Base-by-base conservation (phyloP, 2,888 invertebrate genomes). In the Agonopterix arenella region DNA sequence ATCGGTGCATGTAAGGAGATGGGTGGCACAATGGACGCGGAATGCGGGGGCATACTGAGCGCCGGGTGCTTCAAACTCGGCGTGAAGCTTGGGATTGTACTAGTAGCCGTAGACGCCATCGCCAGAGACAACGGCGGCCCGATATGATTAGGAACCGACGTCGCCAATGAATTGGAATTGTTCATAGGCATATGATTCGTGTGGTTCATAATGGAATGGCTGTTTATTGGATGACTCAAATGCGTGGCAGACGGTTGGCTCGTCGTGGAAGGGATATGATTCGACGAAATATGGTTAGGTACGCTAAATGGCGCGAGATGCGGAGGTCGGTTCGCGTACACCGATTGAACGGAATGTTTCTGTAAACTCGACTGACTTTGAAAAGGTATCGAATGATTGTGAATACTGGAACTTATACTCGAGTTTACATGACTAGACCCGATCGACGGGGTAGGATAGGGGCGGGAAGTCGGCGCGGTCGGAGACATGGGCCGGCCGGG, bases 391-490 rank as follows among this genome's bases (percentile, higher is more conserved):
- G 84, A 68, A 66, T 83, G 86, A 65, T 73, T 72, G 71, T 83
- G 85, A 76, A 84, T 76, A 78, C 80, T 79, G 73, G 86, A 78
- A 78, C 78, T 81, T 68, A 80, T 65, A 77, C 75, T 84, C 61
- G 86, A 84, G 82, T 80, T 86, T 73, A 80, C 79, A 79, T 88
- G 88, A 88, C 88, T 88, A 88, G 88, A 88, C 73, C 84, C 85
- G 76, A 86, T 84, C 66, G 82, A 70, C 62, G 85, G 80, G 66
- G 74, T 64, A 57, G 81, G 80, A 57, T 77, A 84, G 58, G 84
- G 78, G 65, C 85, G 85, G 55, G 83, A 80, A 55, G 72, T 67
- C 49, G 80, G 79, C 54, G 76, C 76, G 52, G 71, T 73, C 58
- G 86, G 81, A 44, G 86, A 82, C 56, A 70, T 63, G 57, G 80